Base-by-base conservation (phyloP, 2,888 invertebrate species). In the Balanococcus diminutus region DNA sequence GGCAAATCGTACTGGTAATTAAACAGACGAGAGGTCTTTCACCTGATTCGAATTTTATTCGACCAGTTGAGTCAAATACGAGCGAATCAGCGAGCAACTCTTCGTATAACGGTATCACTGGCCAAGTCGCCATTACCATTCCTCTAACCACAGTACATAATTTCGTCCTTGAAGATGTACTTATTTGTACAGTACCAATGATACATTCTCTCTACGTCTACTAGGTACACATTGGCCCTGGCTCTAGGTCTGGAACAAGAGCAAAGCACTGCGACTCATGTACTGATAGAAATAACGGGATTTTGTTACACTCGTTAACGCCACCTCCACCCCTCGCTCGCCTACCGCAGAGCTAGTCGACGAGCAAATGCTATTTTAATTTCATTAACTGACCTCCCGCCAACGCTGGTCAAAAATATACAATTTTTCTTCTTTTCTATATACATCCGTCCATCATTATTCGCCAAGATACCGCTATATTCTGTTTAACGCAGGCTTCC, bases 111-210 rank as follows among this genome's bases (percentile, higher is more conserved):
- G 22, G 56, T 56, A 22, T 56, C 8, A 56, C 56, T 56, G 6
- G 22, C 36, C 22, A 56, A 56, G 2, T 14, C 16, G 46, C n/a
- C n/a, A 14, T 16, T 16, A 3, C 42, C 14, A 46, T 46, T 46
- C 46, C n/a, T n/a, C n/a, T n/a, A n/a, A n/a, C n/a, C n/a, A n/a
- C n/a, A n/a, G 22, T 42, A 11, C 11, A 56, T 22, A 56, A 56
- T 56, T 56, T 56, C 56, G 56, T 56, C 56, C 56, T 56, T 56
- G 56, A 56, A 56, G 56, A 56, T n/a, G n/a, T n/a, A 42, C 36
- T 36, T 8, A 36, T 3, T 8, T 36, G 3, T 42, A 46, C 46
- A 16, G 56, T 56, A 22, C 11, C 56, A 22, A 56, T 56, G 56
- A 56, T 56, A 56, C 56, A 22, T 56, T 56, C 22, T 56, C 56